Evolutionary conservation across 2,888 invertebrate genomes (phyloP).

Genomic region (Epinotia nisella): DNA sequence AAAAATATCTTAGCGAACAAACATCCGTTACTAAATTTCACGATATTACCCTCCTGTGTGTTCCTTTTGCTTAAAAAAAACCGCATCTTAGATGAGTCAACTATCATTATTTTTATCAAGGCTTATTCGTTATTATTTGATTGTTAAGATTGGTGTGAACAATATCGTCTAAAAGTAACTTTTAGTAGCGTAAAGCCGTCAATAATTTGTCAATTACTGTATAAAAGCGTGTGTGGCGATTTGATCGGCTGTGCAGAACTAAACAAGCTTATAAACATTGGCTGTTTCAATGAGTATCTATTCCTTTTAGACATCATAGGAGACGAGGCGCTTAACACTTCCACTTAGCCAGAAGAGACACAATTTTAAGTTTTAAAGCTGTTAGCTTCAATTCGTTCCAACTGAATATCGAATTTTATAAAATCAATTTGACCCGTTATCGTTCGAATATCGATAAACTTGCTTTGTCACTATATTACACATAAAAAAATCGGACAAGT

Average conservation of each 20-base stretch:
- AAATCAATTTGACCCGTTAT: neutral
- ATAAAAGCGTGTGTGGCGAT: constrained; percentile 44
- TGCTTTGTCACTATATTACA: no score
- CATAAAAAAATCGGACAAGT: no score
- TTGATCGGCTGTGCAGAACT: neutral
- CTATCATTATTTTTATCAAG: neutral
- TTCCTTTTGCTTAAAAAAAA: no score
- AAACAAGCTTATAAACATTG: neutral
- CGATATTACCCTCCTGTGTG: no score
- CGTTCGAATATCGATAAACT: neutral
- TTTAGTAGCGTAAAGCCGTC: constrained; percentile 45
- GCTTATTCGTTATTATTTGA: neutral
- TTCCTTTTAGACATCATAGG: neutral
- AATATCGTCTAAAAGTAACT: constrained; percentile 11
- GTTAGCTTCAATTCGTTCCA: neutral
- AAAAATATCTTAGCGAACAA: neutral
- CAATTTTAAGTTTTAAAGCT: neutral
- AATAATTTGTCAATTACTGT: constrained; percentile 48
- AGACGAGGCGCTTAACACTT: constrained; percentile 17
- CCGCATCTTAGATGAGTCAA: neutral
- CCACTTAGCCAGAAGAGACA: constrained; percentile 13
- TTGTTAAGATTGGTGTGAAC: constrained; percentile 17
- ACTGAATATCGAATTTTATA: neutral
- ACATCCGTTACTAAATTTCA: neutral
- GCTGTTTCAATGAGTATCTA: no score